Base-by-base conservation (phyloP, 2,888 invertebrate species). In the Chymomyza procnemis region DNA sequence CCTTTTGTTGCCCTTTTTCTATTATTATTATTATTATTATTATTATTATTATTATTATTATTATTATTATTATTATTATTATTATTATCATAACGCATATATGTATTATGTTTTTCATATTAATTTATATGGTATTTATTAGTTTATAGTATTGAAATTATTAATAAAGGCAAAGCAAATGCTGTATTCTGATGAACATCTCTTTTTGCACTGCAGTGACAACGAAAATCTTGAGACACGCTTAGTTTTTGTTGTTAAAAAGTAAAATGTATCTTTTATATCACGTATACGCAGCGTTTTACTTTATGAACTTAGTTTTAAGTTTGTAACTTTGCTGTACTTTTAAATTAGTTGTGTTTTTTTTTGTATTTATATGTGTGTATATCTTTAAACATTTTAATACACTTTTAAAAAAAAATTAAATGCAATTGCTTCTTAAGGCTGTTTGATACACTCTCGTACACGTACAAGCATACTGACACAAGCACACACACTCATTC, bases 121-220 rank as follows among this genome's bases (percentile, higher is more conserved):
- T 52, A 58, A 41, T 41, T 41, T 62, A 34, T 66, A 60, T 66
- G 66, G 61, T 81, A 75, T 78, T 73, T 76, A 65, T 67, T 73
- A 74, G 67, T 66, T 64, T 52, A 64, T 56, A 64, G 58, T 22
- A 21, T 56, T 55, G 18, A 54, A 66, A 67, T 61, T 41, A 55
- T 30, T 50, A 69, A 55, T 62, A 22, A 50, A 69, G 69, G n/a
- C 18, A 64, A 56, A 63, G 61, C 46, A 48, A 70, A 61, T 14
- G 48, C 21, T 50, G 50, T 50, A n/a, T 50, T 50, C 16, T 50
- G 16, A 50, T 50, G 16, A 16, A 50, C 14, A 50, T 19, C 19
- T 16, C 50, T n/a, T 16, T 22, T 16, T 50, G 50, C 50, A 50
- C 19, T 18, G 50, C 50, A 50, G 50, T 19, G 19, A 50, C 16